phyloP scores from a whole-genome alignment of 2,797 vertebrate genomes.

The Galagoides demidoff region DNA sequence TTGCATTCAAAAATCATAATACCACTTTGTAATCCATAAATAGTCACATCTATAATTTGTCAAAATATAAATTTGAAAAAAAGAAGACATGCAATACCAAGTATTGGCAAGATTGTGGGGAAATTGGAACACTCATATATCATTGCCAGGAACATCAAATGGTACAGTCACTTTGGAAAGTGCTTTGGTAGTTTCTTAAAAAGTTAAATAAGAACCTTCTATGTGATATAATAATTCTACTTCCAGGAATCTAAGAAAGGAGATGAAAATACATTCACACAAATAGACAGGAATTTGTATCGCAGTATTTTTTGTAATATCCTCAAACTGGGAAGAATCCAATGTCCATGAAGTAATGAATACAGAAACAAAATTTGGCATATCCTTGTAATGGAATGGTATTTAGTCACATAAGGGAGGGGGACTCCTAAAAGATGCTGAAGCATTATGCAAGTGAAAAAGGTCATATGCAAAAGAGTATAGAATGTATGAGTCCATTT shows the following conservation, averaged over 20 bases:
- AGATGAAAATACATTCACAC: not conserved
- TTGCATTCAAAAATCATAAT: not conserved
- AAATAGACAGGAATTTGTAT: not conserved
- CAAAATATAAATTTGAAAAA: not conserved
- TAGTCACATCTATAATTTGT: not conserved
- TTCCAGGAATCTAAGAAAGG: not conserved
- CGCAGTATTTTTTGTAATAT: not conserved
- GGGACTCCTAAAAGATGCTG: not conserved
- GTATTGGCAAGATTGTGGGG: not conserved
- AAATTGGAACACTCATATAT: not conserved
- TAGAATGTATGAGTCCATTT: not conserved
- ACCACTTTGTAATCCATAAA: not conserved
- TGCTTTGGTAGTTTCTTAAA: not conserved
- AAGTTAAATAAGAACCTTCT: not conserved
- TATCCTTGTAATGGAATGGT: not conserved
- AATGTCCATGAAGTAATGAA: not conserved
- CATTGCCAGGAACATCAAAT: not conserved
- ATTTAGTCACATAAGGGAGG: not conserved
- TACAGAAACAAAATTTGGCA: not conserved
- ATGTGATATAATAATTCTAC: not conserved
- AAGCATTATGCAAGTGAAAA: not conserved
- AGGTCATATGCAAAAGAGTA: not conserved
- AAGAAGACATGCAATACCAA: not conserved
- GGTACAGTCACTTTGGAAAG: not conserved
- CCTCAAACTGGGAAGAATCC: no score